Conservation (phyloP, 2,113 vertebrate genomes). For the Tetrax tetrax region DNA sequence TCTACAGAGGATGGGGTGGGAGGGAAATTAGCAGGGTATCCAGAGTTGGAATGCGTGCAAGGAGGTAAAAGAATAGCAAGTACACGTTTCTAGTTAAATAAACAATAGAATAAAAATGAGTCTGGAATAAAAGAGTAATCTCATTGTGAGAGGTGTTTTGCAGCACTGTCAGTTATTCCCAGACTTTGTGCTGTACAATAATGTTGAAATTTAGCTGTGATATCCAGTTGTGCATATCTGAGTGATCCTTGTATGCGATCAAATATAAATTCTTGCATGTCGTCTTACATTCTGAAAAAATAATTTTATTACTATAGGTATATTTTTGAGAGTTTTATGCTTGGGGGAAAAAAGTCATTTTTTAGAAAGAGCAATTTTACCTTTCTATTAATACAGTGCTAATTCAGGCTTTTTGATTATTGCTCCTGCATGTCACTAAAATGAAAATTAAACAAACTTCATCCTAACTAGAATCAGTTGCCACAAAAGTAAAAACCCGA, state of each 20-base stretch:
- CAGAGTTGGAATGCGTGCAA: neutral
- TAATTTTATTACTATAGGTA: neutral
- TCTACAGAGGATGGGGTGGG: neutral
- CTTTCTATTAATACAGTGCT: conserved; percentile 14
- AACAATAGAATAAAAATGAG: neutral
- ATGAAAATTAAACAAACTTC: conserved; percentile 58
- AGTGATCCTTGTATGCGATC: neutral
- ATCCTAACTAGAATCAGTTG: conserved; percentile 33
- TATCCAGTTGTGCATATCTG: neutral
- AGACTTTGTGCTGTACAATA: neutral
- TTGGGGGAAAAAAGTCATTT: neutral
- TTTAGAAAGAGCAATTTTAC: conserved; percentile 1
- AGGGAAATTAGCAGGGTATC: neutral
- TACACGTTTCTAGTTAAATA: neutral
- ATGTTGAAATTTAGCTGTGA: neutral
- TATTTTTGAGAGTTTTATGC: neutral
- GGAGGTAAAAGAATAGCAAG: neutral
- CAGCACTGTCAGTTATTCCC: neutral
- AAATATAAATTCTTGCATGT: no score
- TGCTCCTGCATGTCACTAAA: neutral
- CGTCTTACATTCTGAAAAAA: neutral
- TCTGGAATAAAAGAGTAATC: neutral
- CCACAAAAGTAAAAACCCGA: conserved; percentile 71
- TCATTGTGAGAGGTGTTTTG: neutral
- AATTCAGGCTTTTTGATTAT: conserved; percentile 51